Evolutionary conservation across 2,797 vertebrate species (phyloP), one percentile per base, ranked within the genome.

Genomic region (Hozukius guyotensis): DNA sequence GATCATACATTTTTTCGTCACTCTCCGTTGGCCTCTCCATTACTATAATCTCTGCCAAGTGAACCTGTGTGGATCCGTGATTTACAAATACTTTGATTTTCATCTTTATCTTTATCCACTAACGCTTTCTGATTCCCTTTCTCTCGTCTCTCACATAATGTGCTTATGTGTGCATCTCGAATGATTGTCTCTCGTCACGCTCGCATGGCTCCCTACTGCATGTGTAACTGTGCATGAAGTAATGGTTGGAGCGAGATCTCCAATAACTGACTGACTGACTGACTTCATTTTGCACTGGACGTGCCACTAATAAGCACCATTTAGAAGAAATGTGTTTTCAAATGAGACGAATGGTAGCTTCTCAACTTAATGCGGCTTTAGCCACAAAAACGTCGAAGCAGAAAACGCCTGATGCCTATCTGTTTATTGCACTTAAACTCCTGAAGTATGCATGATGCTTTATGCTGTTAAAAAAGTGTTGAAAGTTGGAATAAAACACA

Each of bases 221-320:
- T 57, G 68, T 63, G 31, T 66, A 85, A 70, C 77, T 86, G 75
- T 78, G 82, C 80, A 55, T 88, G 82, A 81, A 88, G 69, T 85
- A 74, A 75, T 25, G 34, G 60, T 20, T 68, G 24, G 24, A 68
- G 29, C 1, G 5, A 68, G 38, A 63, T 64, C 31, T 71, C 31
- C 53, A 75, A 18, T 61, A 34, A 64, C 8, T 57, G 42, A 73
- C 74, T 61, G 34, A 55, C 5, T 49, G 46, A 20, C 18, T 78
- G 62, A 72, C 65, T 84, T 62, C 27, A 57, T 31, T 78, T 38
- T 32, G 66, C 27, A 13, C 10, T 52, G 7, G 61, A 61, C 25
- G 10, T 46, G 53, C 18, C 0, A 20, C 34, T 31, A 53, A 16
- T 31, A 25, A 34, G 10, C 4, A 3, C 2, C n/a, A 5, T 62